Evolutionary conservation across 2,888 invertebrate species (phyloP).

Genomic region (Drosophila pseudotakahashii): DNA sequence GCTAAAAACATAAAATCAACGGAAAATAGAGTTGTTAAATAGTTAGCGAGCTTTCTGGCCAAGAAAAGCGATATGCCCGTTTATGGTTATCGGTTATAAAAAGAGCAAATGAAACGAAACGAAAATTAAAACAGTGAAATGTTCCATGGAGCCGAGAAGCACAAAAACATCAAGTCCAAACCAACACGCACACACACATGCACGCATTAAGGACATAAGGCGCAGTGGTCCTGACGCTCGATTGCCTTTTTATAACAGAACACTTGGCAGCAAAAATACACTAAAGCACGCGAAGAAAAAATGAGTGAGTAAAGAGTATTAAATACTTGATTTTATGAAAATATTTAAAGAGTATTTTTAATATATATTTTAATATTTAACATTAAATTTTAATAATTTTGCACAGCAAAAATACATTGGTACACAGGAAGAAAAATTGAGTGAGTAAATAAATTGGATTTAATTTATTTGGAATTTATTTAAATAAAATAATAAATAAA

Average conservation of each 20-base stretch:
- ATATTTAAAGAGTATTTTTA: background rate
- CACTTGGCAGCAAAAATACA: constrained; percentile 47
- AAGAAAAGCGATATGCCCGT: constrained; percentile 16
- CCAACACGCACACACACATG: constrained; percentile 8
- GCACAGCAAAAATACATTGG: too few relatives aligned
- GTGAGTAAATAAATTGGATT: too few relatives aligned
- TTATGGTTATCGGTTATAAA: constrained; percentile 11
- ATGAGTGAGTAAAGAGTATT: background rate
- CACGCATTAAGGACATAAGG: constrained; percentile 40
- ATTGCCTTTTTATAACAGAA: constrained; percentile 70
- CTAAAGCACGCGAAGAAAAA: constrained; percentile 2
- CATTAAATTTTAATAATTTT: too few relatives aligned
- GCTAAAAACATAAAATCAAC: background rate
- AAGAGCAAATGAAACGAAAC: constrained; percentile 53
- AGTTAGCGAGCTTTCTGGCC: background rate
- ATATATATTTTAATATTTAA: too few relatives aligned
- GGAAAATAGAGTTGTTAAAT: constrained; percentile 4
- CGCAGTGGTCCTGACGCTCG: constrained; percentile 62
- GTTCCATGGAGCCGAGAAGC: constrained; percentile 27
- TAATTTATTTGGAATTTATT: too few relatives aligned
- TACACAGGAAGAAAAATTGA: too few relatives aligned
- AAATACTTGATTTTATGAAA: background rate
- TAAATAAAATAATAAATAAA: too few relatives aligned
- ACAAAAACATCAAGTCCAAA: constrained; percentile 33
- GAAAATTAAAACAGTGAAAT: constrained; percentile 69